A percentile compares a stretch with the other conserved stretches of the same genome.
Evolutionary conservation across 2,113 vertebrate species (phyloP).

Genomic region (Gnathonemus echidnorhynchus): DNA sequence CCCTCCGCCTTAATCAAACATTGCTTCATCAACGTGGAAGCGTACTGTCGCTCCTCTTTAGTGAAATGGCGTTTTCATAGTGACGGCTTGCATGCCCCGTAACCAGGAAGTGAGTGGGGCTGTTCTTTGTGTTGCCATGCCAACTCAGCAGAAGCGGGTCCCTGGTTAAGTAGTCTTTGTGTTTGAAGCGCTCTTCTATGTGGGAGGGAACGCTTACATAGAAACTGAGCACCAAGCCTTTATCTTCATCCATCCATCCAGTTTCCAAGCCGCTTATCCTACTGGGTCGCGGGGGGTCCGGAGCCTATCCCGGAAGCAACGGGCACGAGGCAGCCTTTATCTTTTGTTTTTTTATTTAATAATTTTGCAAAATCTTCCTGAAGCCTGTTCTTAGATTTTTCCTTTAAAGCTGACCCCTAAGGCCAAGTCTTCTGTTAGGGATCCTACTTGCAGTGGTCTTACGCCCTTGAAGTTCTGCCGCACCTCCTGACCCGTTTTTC

Average conservation of each 20-base stretch:
- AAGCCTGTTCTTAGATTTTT: background rate
- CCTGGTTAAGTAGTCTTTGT: background rate
- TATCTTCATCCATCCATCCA: too few species aligned
- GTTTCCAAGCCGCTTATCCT: too few species aligned
- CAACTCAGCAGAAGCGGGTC: background rate
- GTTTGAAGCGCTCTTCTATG: background rate
- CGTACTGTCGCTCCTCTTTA: background rate
- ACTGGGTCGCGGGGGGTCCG: too few species aligned
- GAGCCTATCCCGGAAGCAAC: too few species aligned
- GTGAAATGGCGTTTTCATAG: constrained; percentile 14
- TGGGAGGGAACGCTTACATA: background rate
- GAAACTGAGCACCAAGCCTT: background rate
- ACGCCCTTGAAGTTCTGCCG: background rate
- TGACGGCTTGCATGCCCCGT: background rate
- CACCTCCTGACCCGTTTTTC: background rate
- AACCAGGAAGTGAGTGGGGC: constrained; percentile 10
- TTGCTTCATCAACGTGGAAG: background rate
- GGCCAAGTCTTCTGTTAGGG: background rate
- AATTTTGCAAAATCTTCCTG: background rate
- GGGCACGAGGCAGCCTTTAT: too few species aligned
- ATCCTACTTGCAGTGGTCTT: background rate
- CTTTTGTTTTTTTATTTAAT: background rate
- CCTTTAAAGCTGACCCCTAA: background rate
- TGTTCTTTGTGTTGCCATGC: constrained; percentile 9
- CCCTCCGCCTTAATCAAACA: background rate